These are phyloP conservation scores for Escarpia spicata DNA, from an alignment of 2,888 invertebrate genomes.

Conservation along the genomic window DNA sequence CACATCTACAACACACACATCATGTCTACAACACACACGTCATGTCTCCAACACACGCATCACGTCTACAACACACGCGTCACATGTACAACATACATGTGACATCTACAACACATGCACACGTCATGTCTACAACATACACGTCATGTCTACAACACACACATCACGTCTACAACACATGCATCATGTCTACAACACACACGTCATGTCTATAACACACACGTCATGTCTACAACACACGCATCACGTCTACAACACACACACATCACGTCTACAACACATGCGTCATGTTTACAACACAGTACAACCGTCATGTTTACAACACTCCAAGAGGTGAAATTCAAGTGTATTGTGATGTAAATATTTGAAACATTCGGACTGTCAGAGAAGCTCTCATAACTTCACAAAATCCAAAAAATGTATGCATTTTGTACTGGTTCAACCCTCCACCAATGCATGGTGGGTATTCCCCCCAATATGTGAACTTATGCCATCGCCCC, in stretches of 20 bases:
- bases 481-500: background rate
- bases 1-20: background rate
- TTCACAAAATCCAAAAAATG: too few relatives aligned
- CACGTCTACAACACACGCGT: background rate
- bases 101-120: background rate
- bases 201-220: background rate
- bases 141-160: background rate
- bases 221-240: background rate
- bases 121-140: background rate
- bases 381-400: too few relatives aligned
- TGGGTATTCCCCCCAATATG: too few relatives aligned
- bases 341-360: too few relatives aligned
- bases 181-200: background rate
- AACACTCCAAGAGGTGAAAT: too few relatives aligned
- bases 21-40: background rate
- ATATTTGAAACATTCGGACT: too few relatives aligned
- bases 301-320: too few relatives aligned
- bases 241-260: background rate
- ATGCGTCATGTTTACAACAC: background rate
- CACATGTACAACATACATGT: background rate
- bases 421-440: too few relatives aligned
- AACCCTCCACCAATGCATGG: too few relatives aligned
- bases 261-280: background rate
- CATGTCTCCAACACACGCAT: background rate
- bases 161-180: background rate